Percentiles rank a stretch among this genome's conserved stretches.
Evolutionary conservation across 92 coral and sea anemone genomes (phyloP).

Genomic region (Porites divaricata): DNA sequence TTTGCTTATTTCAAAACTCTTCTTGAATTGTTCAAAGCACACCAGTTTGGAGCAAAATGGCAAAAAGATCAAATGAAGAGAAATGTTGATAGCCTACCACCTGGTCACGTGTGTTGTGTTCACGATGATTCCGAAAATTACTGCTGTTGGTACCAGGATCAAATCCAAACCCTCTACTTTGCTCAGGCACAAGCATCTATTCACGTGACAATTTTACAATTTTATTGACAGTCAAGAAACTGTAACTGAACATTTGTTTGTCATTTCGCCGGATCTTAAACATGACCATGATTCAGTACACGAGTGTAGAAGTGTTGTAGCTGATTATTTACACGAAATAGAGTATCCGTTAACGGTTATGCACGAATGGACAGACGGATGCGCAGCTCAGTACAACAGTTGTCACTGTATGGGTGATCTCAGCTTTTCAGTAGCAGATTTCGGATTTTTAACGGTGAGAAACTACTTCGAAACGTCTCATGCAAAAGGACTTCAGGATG

Average conservation of each 20-base stretch:
- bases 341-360: conserved; percentile 14
- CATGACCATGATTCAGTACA: conserved; percentile 55
- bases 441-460: conserved; percentile 16
- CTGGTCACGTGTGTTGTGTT: conserved; percentile 40
- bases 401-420: conserved; percentile 59
- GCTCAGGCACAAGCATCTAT: conserved; percentile 38
- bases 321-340: conserved; percentile 34
- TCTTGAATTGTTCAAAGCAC: conserved; percentile 42
- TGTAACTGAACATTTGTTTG: conserved; percentile 41
- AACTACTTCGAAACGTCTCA: conserved; percentile 2
- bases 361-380: conserved; percentile 45
- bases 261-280: conserved; percentile 32
- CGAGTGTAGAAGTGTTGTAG: conserved; percentile 21
- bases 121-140: conserved; percentile 53
- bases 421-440: conserved; percentile 43
- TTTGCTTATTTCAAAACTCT: conserved; percentile 33
- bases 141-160: conserved; percentile 33
- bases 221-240: conserved; percentile 3
- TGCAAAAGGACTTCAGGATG: no score
- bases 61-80: conserved; percentile 55
- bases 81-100: conserved; percentile 37
- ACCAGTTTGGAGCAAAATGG: conserved; percentile 63
- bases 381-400: conserved; percentile 60
- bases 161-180: conserved; percentile 36
- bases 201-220: conserved; percentile 36